Conservation (phyloP, 2,797 vertebrate species). For the Calcarius lapponicus region DNA sequence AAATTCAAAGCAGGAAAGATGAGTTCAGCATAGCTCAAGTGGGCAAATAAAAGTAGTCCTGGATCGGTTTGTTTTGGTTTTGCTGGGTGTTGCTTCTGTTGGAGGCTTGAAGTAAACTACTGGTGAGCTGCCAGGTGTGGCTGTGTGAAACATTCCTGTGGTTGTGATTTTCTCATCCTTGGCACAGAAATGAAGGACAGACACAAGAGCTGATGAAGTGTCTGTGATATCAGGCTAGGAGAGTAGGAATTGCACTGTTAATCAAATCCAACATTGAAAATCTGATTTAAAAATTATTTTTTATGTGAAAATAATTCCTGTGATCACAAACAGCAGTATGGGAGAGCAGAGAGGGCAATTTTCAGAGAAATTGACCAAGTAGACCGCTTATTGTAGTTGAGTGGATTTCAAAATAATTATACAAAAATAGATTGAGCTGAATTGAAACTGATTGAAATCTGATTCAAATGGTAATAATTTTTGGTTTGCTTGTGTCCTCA, state of each 20-base stretch:
- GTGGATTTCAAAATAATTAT: not conserved
- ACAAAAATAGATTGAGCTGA: not conserved
- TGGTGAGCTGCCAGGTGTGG: not conserved
- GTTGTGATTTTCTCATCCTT: not conserved
- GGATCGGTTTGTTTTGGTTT: rapidly evolving
- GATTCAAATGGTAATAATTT: not conserved
- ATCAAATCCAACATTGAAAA: not conserved
- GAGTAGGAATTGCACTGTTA: not conserved
- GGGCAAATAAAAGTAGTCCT: not conserved
- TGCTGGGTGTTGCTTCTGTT: not conserved
- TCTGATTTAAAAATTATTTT: not conserved
- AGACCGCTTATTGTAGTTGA: not conserved
- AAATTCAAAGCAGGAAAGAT: not conserved
- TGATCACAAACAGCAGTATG: not conserved
- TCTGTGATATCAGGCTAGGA: not conserved
- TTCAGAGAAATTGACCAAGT: not conserved
- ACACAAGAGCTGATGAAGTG: not conserved
- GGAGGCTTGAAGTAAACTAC: not conserved
- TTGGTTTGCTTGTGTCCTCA: not conserved
- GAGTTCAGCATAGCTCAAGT: not conserved
- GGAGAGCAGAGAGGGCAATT: not conserved
- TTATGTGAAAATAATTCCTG: not conserved
- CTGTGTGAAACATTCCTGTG: not conserved
- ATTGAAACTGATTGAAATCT: not conserved
- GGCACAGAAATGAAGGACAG: not conserved